Conservation (phyloP, 1,140 invertebrate genomes). For the Diabrotica virgifera region DNA sequence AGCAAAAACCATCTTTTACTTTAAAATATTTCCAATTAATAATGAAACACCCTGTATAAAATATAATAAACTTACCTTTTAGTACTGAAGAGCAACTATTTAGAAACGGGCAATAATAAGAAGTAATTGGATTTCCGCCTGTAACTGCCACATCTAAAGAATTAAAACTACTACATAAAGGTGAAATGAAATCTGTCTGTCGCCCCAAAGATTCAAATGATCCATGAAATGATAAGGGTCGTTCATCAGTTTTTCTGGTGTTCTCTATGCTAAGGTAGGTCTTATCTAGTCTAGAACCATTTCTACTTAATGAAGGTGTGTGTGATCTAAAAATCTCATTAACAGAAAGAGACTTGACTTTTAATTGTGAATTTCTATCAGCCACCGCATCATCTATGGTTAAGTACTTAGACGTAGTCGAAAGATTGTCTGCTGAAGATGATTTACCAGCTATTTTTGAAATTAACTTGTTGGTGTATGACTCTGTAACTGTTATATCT, state of each 20-base stretch:
- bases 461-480: constrained; percentile 49
- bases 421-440: constrained; percentile 48
- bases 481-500: constrained; percentile 40
- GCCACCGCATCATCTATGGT: constrained; percentile 11
- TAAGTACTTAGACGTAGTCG: constrained; percentile 19
- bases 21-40: no score
- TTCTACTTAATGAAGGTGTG: constrained; percentile 33
- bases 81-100: constrained; percentile 8
- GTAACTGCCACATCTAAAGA: constrained; percentile 3
- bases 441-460: constrained; percentile 48
- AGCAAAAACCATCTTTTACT: no score
- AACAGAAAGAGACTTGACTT: constrained; percentile 43
- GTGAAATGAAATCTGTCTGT: constrained; percentile 21
- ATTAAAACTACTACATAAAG: constrained; percentile 12
- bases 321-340: constrained; percentile 42
- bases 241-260: constrained; percentile 25
- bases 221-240: constrained; percentile 38
- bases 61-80: background rate
- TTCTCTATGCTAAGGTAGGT: constrained; percentile 24
- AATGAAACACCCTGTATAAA: no score
- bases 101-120: constrained; percentile 10
- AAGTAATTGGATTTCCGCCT: background rate
- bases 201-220: constrained; percentile 37
- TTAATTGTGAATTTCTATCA: constrained; percentile 30
- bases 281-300: constrained; percentile 27